These are phyloP conservation scores for Cyphomyrus plagiostoma DNA, from an alignment of 2,113 vertebrate genomes.

Conservation along the genomic window DNA sequence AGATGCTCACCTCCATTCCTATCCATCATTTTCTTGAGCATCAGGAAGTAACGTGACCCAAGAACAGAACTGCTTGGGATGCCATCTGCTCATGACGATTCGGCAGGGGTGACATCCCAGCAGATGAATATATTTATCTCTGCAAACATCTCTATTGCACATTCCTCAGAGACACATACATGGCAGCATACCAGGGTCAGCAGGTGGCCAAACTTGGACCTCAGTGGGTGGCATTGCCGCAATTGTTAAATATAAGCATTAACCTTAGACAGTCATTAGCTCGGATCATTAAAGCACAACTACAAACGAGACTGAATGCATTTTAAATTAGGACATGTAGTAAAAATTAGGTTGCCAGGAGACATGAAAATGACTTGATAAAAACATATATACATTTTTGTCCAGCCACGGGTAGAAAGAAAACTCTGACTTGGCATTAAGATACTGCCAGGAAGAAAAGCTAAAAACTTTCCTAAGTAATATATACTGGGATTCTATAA, in stretches of 20 bases:
- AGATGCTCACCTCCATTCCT: conserved; percentile 20
- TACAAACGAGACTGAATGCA: not conserved
- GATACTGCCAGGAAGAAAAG: not conserved
- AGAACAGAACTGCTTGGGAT: conserved; percentile 27
- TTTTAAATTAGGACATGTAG: not conserved
- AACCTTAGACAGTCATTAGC: conserved; percentile 11
- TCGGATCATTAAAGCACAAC: not conserved
- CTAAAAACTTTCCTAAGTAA: not conserved
- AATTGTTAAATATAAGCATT: conserved; percentile 27
- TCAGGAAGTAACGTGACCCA: conserved; percentile 29
- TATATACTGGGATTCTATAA: not conserved
- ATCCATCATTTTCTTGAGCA: conserved; percentile 21
- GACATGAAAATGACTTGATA: not conserved
- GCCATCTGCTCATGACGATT: conserved; percentile 18
- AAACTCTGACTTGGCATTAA: not conserved
- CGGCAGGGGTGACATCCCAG: conserved; percentile 34
- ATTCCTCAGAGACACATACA: conserved; percentile 34
- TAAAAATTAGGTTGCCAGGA: not conserved
- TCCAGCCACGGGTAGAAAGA: not conserved
- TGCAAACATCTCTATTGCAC: conserved; percentile 39
- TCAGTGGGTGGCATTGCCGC: conserved; percentile 11
- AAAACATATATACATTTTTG: not conserved
- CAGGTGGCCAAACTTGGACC: conserved; percentile 34
- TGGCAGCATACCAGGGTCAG: conserved; percentile 37
- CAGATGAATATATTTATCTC: conserved; percentile 37